phyloP scores from a whole-genome alignment of 2,888 invertebrate species.

The Protodeltote pygarga region DNA sequence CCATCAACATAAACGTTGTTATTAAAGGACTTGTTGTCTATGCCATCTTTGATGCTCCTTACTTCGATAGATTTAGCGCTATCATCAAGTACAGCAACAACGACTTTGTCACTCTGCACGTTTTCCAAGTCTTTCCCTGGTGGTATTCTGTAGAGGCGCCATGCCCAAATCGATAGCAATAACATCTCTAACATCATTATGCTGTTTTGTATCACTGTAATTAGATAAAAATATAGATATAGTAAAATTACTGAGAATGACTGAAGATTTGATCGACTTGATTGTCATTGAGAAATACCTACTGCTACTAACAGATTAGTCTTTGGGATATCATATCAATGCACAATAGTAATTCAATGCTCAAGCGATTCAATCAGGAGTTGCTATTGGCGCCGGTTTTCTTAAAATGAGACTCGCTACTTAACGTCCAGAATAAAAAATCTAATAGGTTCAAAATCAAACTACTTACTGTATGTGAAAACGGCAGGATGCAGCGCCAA shows the following conservation, averaged over 20 bases:
- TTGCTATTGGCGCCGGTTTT: too few species aligned
- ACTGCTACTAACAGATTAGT: too few species aligned
- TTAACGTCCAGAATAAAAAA: too few species aligned
- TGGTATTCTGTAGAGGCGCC: slow-evolving; percentile 86
- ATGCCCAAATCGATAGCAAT: slow-evolving; percentile 88
- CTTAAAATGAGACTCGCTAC: too few species aligned
- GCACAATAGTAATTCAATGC: not conserved
- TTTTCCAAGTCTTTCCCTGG: slow-evolving; percentile 66
- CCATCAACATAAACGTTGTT: slow-evolving; percentile 35
- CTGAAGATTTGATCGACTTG: too few species aligned
- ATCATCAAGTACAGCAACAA: slow-evolving; percentile 73
- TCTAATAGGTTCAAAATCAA: not conserved
- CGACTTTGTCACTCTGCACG: slow-evolving; percentile 59
- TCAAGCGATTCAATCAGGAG: not conserved
- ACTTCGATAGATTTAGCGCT: slow-evolving; percentile 54
- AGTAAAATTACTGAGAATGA: not conserved
- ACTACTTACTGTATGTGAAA: slow-evolving; percentile 88
- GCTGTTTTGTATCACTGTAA: slow-evolving; percentile 89
- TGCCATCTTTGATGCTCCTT: slow-evolving; percentile 54
- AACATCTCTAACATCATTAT: slow-evolving; percentile 90
- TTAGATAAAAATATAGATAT: slow-evolving; percentile 31
- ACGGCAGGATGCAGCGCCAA: slow-evolving; percentile 89
- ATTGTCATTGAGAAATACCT: too few species aligned
- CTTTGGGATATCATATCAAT: too few species aligned
- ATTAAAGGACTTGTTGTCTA: slow-evolving; percentile 61